Percentiles rank a stretch among this genome's conserved stretches.
Conservation (phyloP, 2,888 invertebrate species). For the Buathra laborator region DNA sequence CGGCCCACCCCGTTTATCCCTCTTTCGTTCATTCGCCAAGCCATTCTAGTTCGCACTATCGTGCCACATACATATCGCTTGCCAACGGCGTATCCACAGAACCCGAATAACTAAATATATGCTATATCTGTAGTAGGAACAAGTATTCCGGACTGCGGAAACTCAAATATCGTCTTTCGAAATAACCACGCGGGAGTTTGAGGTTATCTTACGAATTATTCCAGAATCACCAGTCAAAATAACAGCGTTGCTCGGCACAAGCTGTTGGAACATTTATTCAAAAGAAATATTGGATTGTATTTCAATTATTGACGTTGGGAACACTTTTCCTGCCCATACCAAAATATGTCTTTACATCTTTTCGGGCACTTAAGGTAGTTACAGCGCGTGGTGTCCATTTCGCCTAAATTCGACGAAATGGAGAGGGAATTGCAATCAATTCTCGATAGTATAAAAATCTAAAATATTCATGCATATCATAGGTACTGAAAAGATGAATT, state of each 20-base stretch:
- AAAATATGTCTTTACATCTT: too few species aligned
- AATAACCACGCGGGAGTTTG: constrained; percentile 71
- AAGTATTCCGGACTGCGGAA: constrained; percentile 64
- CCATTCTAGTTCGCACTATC: not conserved
- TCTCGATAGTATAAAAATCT: too few species aligned
- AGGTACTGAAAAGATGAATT: too few species aligned
- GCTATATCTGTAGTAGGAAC: constrained; percentile 5
- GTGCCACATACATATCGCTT: not conserved
- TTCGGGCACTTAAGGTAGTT: too few species aligned
- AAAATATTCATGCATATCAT: too few species aligned
- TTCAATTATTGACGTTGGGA: not conserved
- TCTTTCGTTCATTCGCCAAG: constrained; percentile 22
- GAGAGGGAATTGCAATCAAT: too few species aligned
- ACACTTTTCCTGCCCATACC: too few species aligned
- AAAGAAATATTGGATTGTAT: not conserved
- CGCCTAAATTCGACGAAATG: too few species aligned
- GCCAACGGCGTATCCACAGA: not conserved
- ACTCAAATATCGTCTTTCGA: constrained; percentile 76
- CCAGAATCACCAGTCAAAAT: constrained; percentile 9
- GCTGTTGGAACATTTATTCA: not conserved
- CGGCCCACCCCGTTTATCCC: constrained; percentile 33
- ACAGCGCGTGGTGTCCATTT: too few species aligned
- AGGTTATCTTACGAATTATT: constrained; percentile 76
- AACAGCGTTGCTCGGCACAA: not conserved
- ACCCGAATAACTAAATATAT: constrained; percentile 14